Evolutionary conservation across 2,888 invertebrate genomes (phyloP), one percentile per base, ranked within the genome.

Genomic region (Pediacus dermestoides): DNA sequence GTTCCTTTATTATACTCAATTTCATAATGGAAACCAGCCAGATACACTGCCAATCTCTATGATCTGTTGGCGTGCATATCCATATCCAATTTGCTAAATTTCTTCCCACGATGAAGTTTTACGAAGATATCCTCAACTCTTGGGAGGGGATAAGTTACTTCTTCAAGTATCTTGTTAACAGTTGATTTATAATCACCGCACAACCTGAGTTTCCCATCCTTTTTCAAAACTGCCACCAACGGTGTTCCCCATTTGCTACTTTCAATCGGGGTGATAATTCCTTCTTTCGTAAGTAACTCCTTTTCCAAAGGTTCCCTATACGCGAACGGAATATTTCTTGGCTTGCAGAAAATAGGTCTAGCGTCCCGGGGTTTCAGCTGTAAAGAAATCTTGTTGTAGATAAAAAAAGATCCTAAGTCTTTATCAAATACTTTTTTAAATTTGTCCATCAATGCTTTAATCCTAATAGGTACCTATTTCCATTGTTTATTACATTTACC

Each of bases 31-130:
- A 44, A 39, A 4, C 31, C 27, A 16, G 30, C 30, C 18, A 44
- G 26, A 41, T 34, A 44, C n/a, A 31, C 18, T 30, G 44, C 41
- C 61, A 58, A 64, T 34, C 60, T 34, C 37, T 60, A 58, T 2
- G 61, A 23, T 34, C 63, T 31, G 10, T 55, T 55, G 10, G 61
- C 59, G 15, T 58, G 56, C 58, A 62, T 57, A 22, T 48, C n/a
- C n/a, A n/a, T n/a, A n/a, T n/a, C n/a, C n/a, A n/a, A n/a, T n/a
- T n/a, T n/a, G n/a, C n/a, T n/a, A 59, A 53, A 53, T 23, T 42
- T 26, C 14, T 38, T 27, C 12, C 54, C 50, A 3, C 49, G 44
- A 10, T 34, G 28, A 12, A 58, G 30, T 35, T 42, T 50, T 16
- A 26, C 30, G 45, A 57, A 56, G 21, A 58, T 31, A 36, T 53